Percentiles rank a stretch among this genome's conserved stretches.
Evolutionary conservation across 2,797 vertebrate species (phyloP).

Genomic region (Corythornis leucogaster): DNA sequence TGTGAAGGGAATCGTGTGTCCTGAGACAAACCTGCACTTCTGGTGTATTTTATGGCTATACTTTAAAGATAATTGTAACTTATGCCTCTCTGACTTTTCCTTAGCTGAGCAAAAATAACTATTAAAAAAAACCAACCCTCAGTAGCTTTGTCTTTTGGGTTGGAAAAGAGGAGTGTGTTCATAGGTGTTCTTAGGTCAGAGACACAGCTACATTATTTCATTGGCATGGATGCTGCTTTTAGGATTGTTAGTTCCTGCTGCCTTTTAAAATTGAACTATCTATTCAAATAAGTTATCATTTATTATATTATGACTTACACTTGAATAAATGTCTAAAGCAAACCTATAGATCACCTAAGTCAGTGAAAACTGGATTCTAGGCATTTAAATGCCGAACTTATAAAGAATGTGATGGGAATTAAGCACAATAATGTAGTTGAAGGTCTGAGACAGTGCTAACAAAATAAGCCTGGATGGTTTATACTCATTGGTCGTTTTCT

Average conservation of each 20-base stretch:
- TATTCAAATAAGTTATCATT: not conserved
- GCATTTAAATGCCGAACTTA: not conserved
- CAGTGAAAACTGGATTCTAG: not conserved
- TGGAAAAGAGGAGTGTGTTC: not conserved
- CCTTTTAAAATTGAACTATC: not conserved
- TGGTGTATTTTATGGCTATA: not conserved
- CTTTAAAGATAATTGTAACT: not conserved
- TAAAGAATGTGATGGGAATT: not conserved
- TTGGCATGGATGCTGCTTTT: not conserved
- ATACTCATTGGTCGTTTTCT: fast-evolving
- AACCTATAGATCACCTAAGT: not conserved
- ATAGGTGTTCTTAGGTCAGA: not conserved
- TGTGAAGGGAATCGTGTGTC: not conserved
- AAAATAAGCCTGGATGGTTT: not conserved
- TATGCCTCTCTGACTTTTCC: not conserved
- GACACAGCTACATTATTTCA: not conserved
- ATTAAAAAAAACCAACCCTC: not conserved
- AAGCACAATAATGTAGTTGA: not conserved
- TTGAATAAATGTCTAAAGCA: not conserved
- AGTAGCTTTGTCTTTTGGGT: not conserved
- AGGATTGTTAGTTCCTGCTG: not conserved
- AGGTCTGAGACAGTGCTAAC: not conserved
- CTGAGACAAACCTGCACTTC: not conserved
- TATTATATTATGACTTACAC: not conserved
- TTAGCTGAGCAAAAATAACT: not conserved